These are phyloP conservation scores for Protosalanx chinensis DNA, from an alignment of 2,797 vertebrate genomes.

Conservation along the genomic window DNA sequence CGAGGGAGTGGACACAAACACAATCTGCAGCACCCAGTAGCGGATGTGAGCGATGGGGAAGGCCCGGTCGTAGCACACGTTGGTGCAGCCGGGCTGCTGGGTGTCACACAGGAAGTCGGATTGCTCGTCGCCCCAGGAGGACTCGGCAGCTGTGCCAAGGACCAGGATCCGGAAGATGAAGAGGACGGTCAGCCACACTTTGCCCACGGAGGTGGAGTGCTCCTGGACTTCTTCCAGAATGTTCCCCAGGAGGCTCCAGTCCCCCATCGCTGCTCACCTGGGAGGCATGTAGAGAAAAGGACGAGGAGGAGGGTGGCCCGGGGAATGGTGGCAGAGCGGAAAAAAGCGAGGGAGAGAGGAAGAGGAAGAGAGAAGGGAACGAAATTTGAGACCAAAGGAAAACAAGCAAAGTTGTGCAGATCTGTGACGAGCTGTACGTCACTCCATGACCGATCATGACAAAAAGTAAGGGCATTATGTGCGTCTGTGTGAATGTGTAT, in stretches of 20 bases:
- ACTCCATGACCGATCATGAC: constrained; percentile 22
- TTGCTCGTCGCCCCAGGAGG: constrained; percentile 97
- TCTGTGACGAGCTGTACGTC: constrained; percentile 22
- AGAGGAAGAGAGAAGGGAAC: not conserved
- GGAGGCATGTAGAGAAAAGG: constrained; percentile 30
- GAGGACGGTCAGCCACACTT: constrained; percentile 94
- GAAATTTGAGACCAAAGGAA: not conserved
- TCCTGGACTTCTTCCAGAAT: constrained; percentile 97
- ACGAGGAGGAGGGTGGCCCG: not conserved
- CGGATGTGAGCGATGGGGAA: constrained; percentile 98
- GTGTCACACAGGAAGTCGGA: constrained; percentile 95
- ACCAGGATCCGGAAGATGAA: constrained; percentile 98
- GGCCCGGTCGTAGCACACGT: constrained; percentile 94
- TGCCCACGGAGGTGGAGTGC: constrained; percentile 95
- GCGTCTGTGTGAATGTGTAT: constrained; percentile 8
- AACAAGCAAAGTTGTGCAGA: constrained; percentile 21
- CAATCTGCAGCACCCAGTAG: constrained; percentile 97
- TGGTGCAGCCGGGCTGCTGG: constrained; percentile 90
- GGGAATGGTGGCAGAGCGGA: not conserved
- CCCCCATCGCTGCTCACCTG: constrained; percentile 81
- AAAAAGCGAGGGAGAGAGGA: not conserved
- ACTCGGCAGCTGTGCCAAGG: constrained; percentile 92
- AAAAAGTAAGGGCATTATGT: constrained; percentile 27
- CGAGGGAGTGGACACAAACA: constrained; percentile 95
- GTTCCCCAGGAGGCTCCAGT: constrained; percentile 96